phyloP scores from a whole-genome alignment of 2,888 invertebrate species.

The Sipha maydis region DNA sequence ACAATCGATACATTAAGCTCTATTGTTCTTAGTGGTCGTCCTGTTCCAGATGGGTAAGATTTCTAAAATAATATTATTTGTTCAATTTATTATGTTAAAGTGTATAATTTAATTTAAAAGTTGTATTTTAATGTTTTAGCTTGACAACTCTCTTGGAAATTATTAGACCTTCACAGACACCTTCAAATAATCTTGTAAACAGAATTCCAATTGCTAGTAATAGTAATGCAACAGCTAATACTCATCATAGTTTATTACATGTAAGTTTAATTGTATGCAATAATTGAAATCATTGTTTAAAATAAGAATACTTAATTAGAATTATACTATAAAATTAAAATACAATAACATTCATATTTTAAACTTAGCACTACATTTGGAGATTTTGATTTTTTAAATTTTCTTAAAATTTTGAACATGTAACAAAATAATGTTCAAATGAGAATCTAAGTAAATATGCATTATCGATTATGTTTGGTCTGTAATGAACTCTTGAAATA shows the following conservation, averaged over 20 bases:
- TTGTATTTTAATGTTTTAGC: neutral
- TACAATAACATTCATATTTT: too few species aligned
- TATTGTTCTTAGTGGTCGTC: conserved; percentile 79
- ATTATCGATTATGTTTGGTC: too few species aligned
- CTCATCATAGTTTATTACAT: conserved; percentile 91
- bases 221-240: conserved; percentile 79
- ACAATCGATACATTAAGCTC: conserved; percentile 86
- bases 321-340: too few species aligned
- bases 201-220: conserved; percentile 38
- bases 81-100: too few species aligned
- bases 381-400: too few species aligned
- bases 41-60: conserved; percentile 81
- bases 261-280: conserved; percentile 67
- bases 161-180: conserved; percentile 52
- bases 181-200: conserved; percentile 38
- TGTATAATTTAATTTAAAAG: too few species aligned
- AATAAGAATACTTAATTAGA: too few species aligned
- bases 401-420: too few species aligned
- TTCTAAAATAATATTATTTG: neutral
- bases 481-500: too few species aligned
- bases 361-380: too few species aligned
- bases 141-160: conserved; percentile 84
- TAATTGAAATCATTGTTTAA: neutral
- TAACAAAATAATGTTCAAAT: too few species aligned
- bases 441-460: too few species aligned